These are phyloP conservation scores for Alitta virens DNA, from an alignment of 2,888 invertebrate species.

Conservation along the genomic window DNA sequence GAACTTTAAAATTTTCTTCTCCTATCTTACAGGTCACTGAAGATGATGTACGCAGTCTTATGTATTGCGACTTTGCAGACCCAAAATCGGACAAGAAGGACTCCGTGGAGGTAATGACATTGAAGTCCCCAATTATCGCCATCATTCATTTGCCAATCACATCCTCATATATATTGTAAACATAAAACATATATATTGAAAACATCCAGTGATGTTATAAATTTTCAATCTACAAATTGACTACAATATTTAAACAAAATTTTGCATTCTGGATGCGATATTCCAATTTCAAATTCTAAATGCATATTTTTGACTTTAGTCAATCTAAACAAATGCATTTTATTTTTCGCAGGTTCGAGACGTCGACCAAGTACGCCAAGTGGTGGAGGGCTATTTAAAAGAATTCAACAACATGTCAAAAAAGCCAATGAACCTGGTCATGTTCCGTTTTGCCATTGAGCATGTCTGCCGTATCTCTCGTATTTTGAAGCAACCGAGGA, in stretches of 20 bases:
- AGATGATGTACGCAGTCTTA: conserved; percentile 76
- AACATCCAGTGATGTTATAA: too few relatives aligned
- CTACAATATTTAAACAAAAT: too few relatives aligned
- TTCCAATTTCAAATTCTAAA: too few relatives aligned
- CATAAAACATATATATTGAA: too few relatives aligned
- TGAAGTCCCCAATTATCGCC: too few relatives aligned
- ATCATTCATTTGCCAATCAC: too few relatives aligned
- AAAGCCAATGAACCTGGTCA: conserved; percentile 92
- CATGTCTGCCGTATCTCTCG: conserved; percentile 63
- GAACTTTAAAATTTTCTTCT: too few relatives aligned
- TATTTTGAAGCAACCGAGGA: conserved; percentile 86
- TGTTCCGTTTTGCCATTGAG: conserved; percentile 67
- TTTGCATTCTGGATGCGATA: too few relatives aligned
- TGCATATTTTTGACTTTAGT: too few relatives aligned
- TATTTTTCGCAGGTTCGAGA: conserved; percentile 62
- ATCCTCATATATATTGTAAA: too few relatives aligned
- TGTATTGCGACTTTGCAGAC: conserved; percentile 94
- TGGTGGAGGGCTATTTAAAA: conserved; percentile 83
- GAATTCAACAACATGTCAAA: conserved; percentile 95
- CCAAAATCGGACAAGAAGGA: conserved; percentile 85
- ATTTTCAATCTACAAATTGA: too few relatives aligned
- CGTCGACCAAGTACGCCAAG: conserved; percentile 74
- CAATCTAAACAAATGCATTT: too few relatives aligned
- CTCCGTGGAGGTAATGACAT: conserved; percentile 71
- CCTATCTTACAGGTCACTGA: conserved; percentile 74